Conservation (phyloP, 2,113 vertebrate genomes). For the Cavia aperea region DNA sequence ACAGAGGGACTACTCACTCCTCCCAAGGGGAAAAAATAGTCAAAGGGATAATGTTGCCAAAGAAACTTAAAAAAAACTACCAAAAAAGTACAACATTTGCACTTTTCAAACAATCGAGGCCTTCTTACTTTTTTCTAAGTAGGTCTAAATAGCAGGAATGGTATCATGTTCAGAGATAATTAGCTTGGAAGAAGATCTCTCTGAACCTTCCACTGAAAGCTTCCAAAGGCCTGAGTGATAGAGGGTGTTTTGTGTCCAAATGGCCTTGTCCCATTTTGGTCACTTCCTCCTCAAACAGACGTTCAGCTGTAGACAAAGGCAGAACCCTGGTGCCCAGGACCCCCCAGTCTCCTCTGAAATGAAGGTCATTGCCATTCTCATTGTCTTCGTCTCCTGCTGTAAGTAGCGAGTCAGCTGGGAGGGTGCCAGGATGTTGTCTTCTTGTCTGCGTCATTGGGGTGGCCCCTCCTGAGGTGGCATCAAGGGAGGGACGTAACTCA, state of each 20-base stretch:
- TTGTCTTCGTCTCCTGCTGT: conserved; percentile 34
- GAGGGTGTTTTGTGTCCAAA: neutral
- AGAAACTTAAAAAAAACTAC: neutral
- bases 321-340: accelerated
- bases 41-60: neutral
- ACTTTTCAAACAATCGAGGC: neutral
- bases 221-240: accelerated
- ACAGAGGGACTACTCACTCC: neutral
- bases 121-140: neutral
- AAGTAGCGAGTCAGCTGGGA: neutral
- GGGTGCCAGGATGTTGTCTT: accelerated
- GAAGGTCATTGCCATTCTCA: neutral
- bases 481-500: neutral
- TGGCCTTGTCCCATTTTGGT: neutral
- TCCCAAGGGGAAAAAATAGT: neutral
- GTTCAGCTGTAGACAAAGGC: neutral
- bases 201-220: neutral
- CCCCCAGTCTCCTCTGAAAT: neutral
- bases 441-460: neutral
- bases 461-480: neutral
- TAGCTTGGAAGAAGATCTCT: neutral
- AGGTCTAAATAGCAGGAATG: neutral
- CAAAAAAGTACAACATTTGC: neutral
- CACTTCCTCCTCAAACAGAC: neutral
- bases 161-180: neutral